phyloP scores from a whole-genome alignment of 2,113 vertebrate species.

The Ginglymostoma cirratum region DNA sequence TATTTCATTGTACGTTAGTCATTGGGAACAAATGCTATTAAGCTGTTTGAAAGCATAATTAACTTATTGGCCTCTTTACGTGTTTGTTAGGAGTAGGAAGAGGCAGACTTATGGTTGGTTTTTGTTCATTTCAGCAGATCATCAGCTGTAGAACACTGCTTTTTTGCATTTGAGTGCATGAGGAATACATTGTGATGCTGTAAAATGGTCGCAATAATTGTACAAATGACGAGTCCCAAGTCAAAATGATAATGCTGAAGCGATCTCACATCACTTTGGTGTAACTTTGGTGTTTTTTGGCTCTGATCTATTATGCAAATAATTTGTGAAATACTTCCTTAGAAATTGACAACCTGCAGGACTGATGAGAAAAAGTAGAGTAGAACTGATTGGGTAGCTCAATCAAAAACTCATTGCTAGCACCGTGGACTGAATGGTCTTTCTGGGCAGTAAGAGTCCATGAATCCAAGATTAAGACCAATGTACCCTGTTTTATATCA shows the following conservation, averaged over 20 bases:
- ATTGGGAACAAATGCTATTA: neutral
- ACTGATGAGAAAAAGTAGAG: neutral
- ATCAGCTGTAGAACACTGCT: neutral
- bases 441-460: neutral
- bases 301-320: neutral
- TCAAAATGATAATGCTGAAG: neutral
- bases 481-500: neutral
- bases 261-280: neutral
- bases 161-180: neutral
- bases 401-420: neutral
- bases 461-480: neutral
- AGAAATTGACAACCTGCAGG: neutral
- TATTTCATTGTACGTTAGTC: neutral
- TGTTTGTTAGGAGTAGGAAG: too few relatives aligned
- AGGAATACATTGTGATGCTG: neutral
- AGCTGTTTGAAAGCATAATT: slow-evolving; percentile 2
- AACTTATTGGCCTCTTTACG: neutral
- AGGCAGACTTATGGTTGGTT: neutral
- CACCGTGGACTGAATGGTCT: neutral
- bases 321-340: neutral
- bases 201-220: neutral
- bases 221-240: neutral
- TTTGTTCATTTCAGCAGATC: neutral
- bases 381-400: neutral
- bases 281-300: neutral